Conservation (phyloP, 2,888 invertebrate species). For the Cosmorhoe ocellata region DNA sequence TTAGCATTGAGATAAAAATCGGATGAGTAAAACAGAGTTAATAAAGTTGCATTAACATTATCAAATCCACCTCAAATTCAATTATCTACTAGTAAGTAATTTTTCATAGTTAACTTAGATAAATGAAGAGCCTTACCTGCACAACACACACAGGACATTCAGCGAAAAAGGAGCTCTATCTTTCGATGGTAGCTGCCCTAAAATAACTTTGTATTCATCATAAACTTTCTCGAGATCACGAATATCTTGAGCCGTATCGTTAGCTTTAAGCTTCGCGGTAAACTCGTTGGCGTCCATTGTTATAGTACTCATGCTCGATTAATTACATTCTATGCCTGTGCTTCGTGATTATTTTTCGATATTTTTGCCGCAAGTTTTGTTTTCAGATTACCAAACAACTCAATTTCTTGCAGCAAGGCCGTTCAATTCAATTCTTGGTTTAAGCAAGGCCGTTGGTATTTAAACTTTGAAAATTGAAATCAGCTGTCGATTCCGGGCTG, state of each 20-base stretch:
- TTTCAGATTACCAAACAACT: too few species aligned
- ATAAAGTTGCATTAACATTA: too few species aligned
- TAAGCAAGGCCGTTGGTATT: constrained; percentile 3
- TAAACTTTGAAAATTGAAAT: background rate
- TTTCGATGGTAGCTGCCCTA: constrained; percentile 47
- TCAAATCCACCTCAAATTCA: too few species aligned
- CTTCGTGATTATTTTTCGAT: background rate
- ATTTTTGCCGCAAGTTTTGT: too few species aligned
- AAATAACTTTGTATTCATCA: constrained; percentile 50
- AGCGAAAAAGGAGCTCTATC: constrained; percentile 58
- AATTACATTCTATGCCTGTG: constrained; percentile 1
- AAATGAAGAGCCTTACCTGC: constrained; percentile 57
- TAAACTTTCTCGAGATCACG: constrained; percentile 48
- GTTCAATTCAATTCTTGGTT: too few species aligned
- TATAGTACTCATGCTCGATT: background rate
- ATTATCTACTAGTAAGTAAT: too few species aligned
- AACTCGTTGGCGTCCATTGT: constrained; percentile 64
- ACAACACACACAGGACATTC: constrained; percentile 66
- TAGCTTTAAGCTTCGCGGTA: constrained; percentile 59
- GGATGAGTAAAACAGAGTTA: too few species aligned
- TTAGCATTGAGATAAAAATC: too few species aligned
- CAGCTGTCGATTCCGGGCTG: background rate
- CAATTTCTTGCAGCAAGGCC: too few species aligned
- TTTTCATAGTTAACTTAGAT: too few species aligned
- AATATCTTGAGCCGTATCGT: constrained; percentile 49